phyloP scores from a whole-genome alignment of 2,888 invertebrate genomes.

The Drosophila parthenogenetica region DNA sequence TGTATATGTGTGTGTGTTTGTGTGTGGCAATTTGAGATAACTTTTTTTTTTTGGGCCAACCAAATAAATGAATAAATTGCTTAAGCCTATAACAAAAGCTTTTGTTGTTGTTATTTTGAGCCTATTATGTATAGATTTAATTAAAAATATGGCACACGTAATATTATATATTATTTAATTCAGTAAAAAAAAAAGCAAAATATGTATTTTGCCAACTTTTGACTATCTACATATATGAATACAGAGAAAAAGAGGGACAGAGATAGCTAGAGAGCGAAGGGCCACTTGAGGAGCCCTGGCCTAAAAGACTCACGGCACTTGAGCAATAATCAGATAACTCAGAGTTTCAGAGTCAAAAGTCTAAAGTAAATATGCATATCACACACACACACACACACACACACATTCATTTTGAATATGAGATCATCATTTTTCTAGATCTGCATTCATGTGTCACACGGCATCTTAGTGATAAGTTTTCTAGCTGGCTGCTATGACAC shows the following conservation, averaged over 20 bases:
- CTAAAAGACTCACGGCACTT: constrained; percentile 37
- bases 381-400: background rate
- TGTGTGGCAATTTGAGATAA: constrained; percentile 52
- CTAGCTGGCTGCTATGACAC: constrained; percentile 12
- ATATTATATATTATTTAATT: constrained; percentile 6
- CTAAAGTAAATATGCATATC: constrained; percentile 34
- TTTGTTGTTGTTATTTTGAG: constrained; percentile 1
- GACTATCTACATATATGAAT: constrained; percentile 1
- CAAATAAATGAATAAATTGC: constrained; percentile 34
- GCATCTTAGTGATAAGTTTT: constrained; percentile 7
- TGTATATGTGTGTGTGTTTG: constrained; percentile 12
- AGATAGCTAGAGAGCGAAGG: constrained; percentile 29
- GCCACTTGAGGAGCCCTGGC: constrained; percentile 43
- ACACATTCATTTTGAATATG: constrained; percentile 5
- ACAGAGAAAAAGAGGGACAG: no score
- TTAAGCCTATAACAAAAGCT: background rate
- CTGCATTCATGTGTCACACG: constrained; percentile 11
- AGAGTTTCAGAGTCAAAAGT: constrained; percentile 25
- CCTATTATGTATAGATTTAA: constrained; percentile 34
- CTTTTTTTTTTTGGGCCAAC: constrained; percentile 14
- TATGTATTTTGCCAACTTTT: constrained; percentile 7
- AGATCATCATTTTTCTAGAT: constrained; percentile 28
- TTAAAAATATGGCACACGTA: constrained; percentile 37
- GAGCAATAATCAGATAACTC: constrained; percentile 46
- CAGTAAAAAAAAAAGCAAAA: constrained; percentile 7